Conservation (phyloP, 2,797 vertebrate genomes). For the Microctenopoma stevenorrisi region DNA sequence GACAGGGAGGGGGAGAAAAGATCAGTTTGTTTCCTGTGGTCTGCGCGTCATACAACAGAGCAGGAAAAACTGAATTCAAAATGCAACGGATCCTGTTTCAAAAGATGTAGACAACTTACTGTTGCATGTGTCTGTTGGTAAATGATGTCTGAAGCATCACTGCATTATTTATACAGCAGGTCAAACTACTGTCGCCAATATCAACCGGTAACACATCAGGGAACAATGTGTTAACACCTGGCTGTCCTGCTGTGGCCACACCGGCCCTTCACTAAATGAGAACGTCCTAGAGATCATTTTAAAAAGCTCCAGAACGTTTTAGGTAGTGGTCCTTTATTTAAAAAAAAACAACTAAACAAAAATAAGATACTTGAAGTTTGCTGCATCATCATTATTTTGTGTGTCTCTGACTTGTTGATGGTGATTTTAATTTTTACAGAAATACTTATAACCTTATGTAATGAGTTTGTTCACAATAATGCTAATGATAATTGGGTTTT, state of each 20-base stretch:
- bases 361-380: background rate
- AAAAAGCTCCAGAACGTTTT: background rate
- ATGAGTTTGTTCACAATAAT: background rate
- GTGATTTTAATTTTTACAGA: too few species aligned
- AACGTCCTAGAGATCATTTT: background rate
- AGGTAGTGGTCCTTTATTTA: background rate
- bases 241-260: slow-evolving; percentile 12
- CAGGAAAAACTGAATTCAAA: slow-evolving; percentile 39
- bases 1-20: slow-evolving; percentile 31
- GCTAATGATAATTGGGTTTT: too few species aligned
- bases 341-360: too few species aligned
- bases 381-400: too few species aligned
- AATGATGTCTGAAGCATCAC: slow-evolving; percentile 27
- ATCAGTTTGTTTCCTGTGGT: slow-evolving; percentile 65
- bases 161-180: slow-evolving; percentile 14
- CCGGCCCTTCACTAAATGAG: slow-evolving; percentile 1
- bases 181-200: slow-evolving; percentile 11
- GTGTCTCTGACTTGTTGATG: background rate
- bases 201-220: slow-evolving; percentile 26
- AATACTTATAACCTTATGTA: background rate
- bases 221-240: slow-evolving; percentile 51
- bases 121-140: slow-evolving; percentile 10
- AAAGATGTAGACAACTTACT: too few species aligned
- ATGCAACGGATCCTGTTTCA: slow-evolving; percentile 40
- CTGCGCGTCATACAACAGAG: slow-evolving; percentile 56